phyloP scores from a whole-genome alignment of 2,888 invertebrate genomes.

The Eucera pruinosa region DNA sequence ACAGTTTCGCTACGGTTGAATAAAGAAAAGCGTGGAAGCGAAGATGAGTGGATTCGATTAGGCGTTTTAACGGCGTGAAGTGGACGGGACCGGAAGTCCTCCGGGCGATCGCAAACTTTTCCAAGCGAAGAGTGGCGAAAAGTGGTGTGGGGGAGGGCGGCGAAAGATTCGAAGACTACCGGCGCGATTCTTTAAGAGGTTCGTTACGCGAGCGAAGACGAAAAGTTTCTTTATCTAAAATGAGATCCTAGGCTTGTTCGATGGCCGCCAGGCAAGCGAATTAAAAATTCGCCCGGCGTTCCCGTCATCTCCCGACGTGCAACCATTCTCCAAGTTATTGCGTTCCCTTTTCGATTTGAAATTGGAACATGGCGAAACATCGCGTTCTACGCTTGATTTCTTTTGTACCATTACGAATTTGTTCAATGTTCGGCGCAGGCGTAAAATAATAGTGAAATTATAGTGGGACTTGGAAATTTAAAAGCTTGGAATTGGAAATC shows the following conservation, averaged over 20 bases:
- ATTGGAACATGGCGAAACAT: not conserved
- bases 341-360: not conserved
- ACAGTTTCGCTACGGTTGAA: not conserved
- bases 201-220: conserved; percentile 60
- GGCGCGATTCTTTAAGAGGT: conserved; percentile 40
- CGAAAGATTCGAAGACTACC: conserved; percentile 33
- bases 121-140: too few species aligned
- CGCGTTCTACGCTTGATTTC: not conserved
- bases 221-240: conserved; percentile 71
- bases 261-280: conserved; percentile 36
- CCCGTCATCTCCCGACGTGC: conserved; percentile 1
- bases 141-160: not conserved
- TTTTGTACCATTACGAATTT: too few species aligned
- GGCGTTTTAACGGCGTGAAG: conserved; percentile 31
- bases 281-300: conserved; percentile 52
- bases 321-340: conserved; percentile 1
- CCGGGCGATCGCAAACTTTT: conserved; percentile 35
- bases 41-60: conserved; percentile 32
- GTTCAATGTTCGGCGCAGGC: too few species aligned
- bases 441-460: too few species aligned
- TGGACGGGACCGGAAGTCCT: not conserved
- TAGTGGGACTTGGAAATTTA: too few species aligned
- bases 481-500: too few species aligned
- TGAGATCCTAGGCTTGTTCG: conserved; percentile 60
- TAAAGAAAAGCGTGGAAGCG: not conserved